Evolutionary conservation across 2,888 invertebrate species (phyloP), one percentile per base, ranked within the genome.

Genomic region (Buathra laborator): DNA sequence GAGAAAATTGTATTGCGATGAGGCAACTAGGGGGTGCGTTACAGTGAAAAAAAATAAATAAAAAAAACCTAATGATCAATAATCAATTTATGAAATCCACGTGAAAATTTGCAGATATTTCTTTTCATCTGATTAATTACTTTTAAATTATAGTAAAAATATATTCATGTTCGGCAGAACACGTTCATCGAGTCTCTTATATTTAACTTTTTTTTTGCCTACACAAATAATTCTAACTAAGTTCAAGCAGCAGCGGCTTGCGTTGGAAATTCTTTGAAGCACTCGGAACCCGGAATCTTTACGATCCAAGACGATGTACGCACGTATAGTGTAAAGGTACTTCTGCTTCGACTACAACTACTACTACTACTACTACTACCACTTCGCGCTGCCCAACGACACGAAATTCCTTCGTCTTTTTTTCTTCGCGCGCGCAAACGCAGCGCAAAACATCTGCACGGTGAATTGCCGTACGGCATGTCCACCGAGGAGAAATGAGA

Each of bases 371-470:
- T 67, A 72, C 56, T 43, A 44, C 29, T 51, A 75, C 81, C 66
- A 64, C 75, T 85, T 82, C 62, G 29, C 62, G 48, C 48, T 14
- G 29, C 62, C 79, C 85, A 85, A 67, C 85, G 81, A 84, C 81
- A 81, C 84, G 82, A 82, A 85, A 85, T 85, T 71, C 85, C 82
- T 19, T 53, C 19, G 51, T 79, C 48, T 79, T 85, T 85, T 85
- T 85, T 85, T 82, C 76, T 72, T 81, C 64, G 46, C 71, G 77
- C 84, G 51, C 83, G 43, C 37, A 48, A 67, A 51, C 56, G n/a
- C 67, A 46, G n/a, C 64, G 81, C 68, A 78, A 82, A 80, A 85
- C 78, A 85, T 82, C 59, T 37, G 75, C 78, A 56, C 16, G 43
- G 78, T 46, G 72, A 79, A 78, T 81, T 64, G 79, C 70, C 51